Evolutionary conservation across 2,113 vertebrate genomes (phyloP).

Genomic region (Apus apus): DNA sequence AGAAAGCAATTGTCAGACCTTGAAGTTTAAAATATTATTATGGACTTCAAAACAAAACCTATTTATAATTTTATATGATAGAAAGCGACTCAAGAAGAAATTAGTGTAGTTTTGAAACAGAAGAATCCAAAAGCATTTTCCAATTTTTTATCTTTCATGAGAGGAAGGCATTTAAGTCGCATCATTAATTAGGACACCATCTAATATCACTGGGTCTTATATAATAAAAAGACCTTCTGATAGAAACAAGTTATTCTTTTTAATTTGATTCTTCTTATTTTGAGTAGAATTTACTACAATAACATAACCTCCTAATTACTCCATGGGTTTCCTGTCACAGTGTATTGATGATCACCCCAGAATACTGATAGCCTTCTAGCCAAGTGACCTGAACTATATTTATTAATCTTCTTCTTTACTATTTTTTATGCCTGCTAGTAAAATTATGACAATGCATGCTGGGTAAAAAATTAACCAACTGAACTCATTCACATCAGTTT

Average conservation of each 20-base stretch:
- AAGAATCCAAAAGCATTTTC: background rate
- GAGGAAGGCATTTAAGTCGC: background rate
- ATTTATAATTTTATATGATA: no score
- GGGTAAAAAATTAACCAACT: conserved; percentile 34
- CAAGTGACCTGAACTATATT: background rate
- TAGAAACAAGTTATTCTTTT: background rate
- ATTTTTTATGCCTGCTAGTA: background rate
- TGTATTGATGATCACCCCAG: background rate
- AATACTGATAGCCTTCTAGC: background rate
- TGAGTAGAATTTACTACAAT: background rate
- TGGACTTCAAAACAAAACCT: no score
- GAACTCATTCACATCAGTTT: background rate
- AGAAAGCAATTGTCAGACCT: background rate
- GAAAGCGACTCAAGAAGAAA: no score
- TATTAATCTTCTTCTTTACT: conserved; percentile 6
- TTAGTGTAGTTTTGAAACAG: no score
- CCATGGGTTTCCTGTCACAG: background rate
- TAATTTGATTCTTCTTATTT: background rate
- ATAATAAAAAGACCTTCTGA: background rate
- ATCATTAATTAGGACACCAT: background rate
- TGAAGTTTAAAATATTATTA: background rate
- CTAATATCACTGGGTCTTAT: background rate
- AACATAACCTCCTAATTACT: background rate
- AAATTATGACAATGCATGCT: background rate
- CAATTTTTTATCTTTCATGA: background rate